These are phyloP conservation scores for Rallus limicola DNA, from an alignment of 2,113 vertebrate genomes.

Conservation along the genomic window DNA sequence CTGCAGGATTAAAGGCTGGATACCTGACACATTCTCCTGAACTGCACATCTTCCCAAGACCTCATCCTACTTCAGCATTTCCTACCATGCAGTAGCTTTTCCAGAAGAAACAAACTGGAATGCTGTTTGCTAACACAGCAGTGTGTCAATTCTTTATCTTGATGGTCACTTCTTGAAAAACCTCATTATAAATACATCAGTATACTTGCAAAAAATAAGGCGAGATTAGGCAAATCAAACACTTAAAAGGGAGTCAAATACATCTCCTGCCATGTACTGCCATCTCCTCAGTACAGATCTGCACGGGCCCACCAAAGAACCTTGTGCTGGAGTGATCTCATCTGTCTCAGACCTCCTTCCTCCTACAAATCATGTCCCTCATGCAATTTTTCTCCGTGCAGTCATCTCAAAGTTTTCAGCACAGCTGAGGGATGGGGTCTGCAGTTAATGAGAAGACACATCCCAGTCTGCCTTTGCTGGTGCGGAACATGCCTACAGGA, in stretches of 20 bases:
- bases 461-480: neutral
- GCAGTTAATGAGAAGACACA: neutral
- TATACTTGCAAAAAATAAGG: neutral
- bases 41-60: neutral
- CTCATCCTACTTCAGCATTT: neutral
- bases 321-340: neutral
- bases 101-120: neutral
- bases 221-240: neutral
- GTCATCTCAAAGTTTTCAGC: neutral
- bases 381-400: neutral
- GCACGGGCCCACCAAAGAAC: neutral
- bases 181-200: neutral
- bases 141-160: neutral
- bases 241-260: neutral
- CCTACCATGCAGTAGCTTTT: neutral
- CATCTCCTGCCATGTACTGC: neutral
- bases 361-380: neutral
- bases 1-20: neutral
- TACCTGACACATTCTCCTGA: neutral
- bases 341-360: neutral
- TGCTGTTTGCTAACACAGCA: neutral
- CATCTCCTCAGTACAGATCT: neutral
- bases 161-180: neutral
- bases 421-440: neutral
- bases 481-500: neutral